Base-by-base conservation (phyloP, 2,888 invertebrate species). In the Liodrosophila aerea region DNA sequence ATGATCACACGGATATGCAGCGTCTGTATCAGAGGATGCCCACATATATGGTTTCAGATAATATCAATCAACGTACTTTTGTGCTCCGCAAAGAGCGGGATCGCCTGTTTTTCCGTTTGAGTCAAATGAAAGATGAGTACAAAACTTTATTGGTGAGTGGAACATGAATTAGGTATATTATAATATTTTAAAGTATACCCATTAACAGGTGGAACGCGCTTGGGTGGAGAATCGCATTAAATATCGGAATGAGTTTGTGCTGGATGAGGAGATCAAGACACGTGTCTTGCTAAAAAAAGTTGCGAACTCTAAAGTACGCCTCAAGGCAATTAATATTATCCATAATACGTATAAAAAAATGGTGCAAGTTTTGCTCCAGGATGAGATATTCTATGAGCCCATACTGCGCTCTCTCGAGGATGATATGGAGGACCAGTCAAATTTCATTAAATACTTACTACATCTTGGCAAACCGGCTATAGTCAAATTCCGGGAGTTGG, bases 41-140 rank as follows among this genome's bases (percentile, higher is more conserved):
- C 11, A 73, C 87, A 1, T 72, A 88, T 39, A 29, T 86, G 57
- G 83, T 90, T 9, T 81, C 78, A 4, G 89, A 90, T 15, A 88
- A 89, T 18, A 88, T 90, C 7, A 87, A 89, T 72, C 88, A 90
- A 46, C 83, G 87, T 1, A 89, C 89, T 2, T 90, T 90, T 80
- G 76, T 87, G 1, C 66, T 88, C 74, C 84, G 89, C 4, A 90
- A 90, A 58, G 89, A 89, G 57, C 75, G 84, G 0, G 90, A 90
- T 83, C 88, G 87, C 8, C 60, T 89, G 7, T 58, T 56, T 2
- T 69, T 67, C 66, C 80, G 76, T 3, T 66, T 88, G 22, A 57
- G 76, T 7, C 76, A 85, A 39, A 34, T 88, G 2, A 83, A 84
- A 27, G 29, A 51, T 0, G 71, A 72, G 4, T 90, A 88, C 47